A percentile compares a stretch with the other conserved stretches of the same genome.
These are phyloP conservation scores for Lamproptera curius DNA, from an alignment of 2,888 invertebrate genomes.

Conservation along the genomic window DNA sequence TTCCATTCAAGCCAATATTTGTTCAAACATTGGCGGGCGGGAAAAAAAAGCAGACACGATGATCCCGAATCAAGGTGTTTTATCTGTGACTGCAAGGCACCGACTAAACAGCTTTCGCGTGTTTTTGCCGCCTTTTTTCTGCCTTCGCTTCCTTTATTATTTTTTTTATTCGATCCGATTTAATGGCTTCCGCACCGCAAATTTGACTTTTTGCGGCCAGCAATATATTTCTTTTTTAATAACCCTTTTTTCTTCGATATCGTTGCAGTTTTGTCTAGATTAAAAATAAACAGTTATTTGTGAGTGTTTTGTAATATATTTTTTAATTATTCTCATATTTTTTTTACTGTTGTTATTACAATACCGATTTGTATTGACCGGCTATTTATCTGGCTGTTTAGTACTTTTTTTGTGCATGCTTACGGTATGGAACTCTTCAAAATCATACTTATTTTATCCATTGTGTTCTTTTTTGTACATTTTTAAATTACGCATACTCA, in stretches of 20 bases:
- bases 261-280: neutral
- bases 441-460: neutral
- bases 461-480: neutral
- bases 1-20: conserved; percentile 43
- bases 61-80: conserved; percentile 49
- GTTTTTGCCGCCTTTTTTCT: conserved; percentile 32
- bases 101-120: conserved; percentile 38
- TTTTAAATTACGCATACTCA: neutral
- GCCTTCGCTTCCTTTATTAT: conserved; percentile 9
- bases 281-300: neutral
- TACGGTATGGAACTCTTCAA: neutral
- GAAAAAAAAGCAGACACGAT: conserved; percentile 35
- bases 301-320: conserved; percentile 1
- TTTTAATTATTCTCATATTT: neutral
- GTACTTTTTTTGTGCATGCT: neutral
- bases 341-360: no score
- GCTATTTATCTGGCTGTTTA: neutral
- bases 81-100: conserved; percentile 31
- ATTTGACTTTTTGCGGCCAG: conserved; percentile 26
- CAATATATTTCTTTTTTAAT: conserved; percentile 19
- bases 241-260: conserved; percentile 20
- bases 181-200: conserved; percentile 34
- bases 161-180: conserved; percentile 32
- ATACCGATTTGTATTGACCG: neutral
- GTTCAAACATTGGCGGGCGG: conserved; percentile 37